These are phyloP conservation scores for Monomorium pharaonis DNA, from an alignment of 1,140 invertebrate species.

Conservation along the genomic window DNA sequence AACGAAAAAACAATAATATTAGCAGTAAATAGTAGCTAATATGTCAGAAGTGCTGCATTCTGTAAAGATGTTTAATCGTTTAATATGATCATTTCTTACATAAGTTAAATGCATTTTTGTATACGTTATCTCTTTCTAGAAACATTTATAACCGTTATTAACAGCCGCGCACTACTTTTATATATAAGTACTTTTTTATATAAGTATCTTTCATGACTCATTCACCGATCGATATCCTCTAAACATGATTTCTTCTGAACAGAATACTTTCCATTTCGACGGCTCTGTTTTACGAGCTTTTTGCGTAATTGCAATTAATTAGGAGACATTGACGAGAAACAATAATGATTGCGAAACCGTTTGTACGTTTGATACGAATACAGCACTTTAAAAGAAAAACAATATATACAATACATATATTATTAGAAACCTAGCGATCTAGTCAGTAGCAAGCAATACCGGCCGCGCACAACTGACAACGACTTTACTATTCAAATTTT, in stretches of 20 bases:
- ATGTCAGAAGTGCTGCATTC: constrained; percentile 76
- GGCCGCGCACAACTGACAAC: constrained; percentile 81
- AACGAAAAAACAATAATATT: constrained; percentile 72
- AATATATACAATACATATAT: constrained; percentile 57
- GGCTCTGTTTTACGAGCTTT: constrained; percentile 51
- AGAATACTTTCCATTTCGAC: constrained; percentile 40
- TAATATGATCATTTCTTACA: constrained; percentile 55
- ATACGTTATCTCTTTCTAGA: constrained; percentile 61
- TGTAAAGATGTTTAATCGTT: constrained; percentile 68
- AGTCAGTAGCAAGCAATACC: constrained; percentile 80
- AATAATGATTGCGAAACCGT: constrained; percentile 51
- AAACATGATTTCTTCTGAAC: constrained; percentile 22
- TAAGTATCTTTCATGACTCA: constrained; percentile 38
- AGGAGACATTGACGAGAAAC: constrained; percentile 14
- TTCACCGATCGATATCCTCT: neutral
- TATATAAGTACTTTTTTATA: too few species aligned
- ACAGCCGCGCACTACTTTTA: constrained; percentile 50
- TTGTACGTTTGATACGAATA: constrained; percentile 73
- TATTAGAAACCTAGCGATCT: constrained; percentile 68
- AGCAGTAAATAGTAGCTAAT: constrained; percentile 72
- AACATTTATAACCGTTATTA: constrained; percentile 46
- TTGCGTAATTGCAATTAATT: constrained; percentile 48
- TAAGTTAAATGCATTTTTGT: constrained; percentile 58
- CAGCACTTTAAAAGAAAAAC: constrained; percentile 69
- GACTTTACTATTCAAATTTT: constrained; percentile 77